phyloP scores from a whole-genome alignment of 2,113 vertebrate species.

The Dipodomys spectabilis region DNA sequence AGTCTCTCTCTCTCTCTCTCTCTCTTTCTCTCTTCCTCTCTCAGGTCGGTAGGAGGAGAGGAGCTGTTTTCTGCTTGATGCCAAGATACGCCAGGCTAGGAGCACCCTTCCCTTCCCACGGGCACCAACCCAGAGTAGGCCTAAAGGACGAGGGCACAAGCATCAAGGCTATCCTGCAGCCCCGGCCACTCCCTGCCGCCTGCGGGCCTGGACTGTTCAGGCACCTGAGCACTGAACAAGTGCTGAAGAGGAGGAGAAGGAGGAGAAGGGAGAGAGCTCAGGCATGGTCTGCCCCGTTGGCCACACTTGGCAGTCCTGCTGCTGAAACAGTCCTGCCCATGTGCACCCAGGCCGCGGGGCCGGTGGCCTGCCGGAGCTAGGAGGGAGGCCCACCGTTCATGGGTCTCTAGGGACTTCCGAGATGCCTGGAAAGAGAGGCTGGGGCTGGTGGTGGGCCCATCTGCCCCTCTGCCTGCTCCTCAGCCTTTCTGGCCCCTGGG shows the following conservation, averaged over 20 bases:
- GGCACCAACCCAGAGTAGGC: neutral
- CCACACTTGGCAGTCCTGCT: neutral
- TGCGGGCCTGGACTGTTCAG: neutral
- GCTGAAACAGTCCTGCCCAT: constrained; percentile 46
- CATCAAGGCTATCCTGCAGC: neutral
- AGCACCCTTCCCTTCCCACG: neutral
- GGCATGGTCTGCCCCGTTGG: constrained; percentile 29
- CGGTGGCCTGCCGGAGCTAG: constrained; percentile 60
- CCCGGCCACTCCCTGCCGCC: rapidly evolving
- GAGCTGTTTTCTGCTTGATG: constrained; percentile 65
- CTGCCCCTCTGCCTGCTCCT: constrained; percentile 88
- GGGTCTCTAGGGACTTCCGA: constrained; percentile 81
- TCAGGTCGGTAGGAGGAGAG: constrained; percentile 79
- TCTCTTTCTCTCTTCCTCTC: neutral
- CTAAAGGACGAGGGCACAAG: constrained; percentile 35
- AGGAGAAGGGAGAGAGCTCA: neutral
- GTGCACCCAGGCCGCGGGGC: constrained; percentile 7
- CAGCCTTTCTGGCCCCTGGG: constrained; percentile 85
- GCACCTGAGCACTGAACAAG: constrained; percentile 25
- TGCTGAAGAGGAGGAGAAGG: neutral
- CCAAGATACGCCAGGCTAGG: constrained; percentile 67
- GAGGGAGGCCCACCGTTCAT: constrained; percentile 61
- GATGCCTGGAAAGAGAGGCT: constrained; percentile 85
- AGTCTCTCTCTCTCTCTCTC: constrained; percentile 53
- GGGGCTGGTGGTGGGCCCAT: constrained; percentile 84